phyloP scores from a whole-genome alignment of 2,797 vertebrate genomes.

The Sparus aurata region DNA sequence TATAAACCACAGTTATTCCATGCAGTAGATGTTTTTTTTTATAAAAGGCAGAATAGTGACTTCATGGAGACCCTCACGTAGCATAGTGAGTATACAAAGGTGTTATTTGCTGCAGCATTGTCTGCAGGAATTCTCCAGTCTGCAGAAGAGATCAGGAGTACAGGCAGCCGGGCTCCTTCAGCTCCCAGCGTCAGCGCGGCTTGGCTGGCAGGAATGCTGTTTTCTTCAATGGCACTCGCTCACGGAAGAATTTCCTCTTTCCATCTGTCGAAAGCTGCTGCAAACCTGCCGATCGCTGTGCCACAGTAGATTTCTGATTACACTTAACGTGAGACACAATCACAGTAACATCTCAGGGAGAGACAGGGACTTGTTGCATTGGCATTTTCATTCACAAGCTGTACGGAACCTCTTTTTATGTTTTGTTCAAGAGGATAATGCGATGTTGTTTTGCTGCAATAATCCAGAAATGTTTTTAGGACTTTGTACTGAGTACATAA shows the following conservation, averaged over 20 bases:
- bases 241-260: constrained; percentile 72
- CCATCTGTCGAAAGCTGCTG: constrained; percentile 51
- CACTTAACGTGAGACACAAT: too few species aligned
- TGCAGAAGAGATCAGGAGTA: constrained; percentile 79
- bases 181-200: constrained; percentile 46
- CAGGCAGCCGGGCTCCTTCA: constrained; percentile 49
- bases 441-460: too few species aligned
- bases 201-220: constrained; percentile 61
- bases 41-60: constrained; percentile 16
- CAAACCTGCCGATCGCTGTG: constrained; percentile 29
- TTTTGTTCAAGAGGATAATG: too few species aligned
- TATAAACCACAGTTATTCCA: constrained; percentile 4
- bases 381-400: too few species aligned
- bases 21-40: neutral
- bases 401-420: too few species aligned
- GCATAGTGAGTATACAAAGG: constrained; percentile 25
- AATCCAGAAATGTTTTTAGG: too few species aligned
- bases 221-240: constrained; percentile 68
- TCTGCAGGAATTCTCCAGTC: constrained; percentile 66
- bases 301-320: constrained; percentile 9
- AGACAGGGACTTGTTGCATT: too few species aligned
- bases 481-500: too few species aligned
- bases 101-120: constrained; percentile 41
- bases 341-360: too few species aligned
- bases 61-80: constrained; percentile 22